phyloP scores from a whole-genome alignment of 2,797 vertebrate species.

The Phoebastria nigripes region DNA sequence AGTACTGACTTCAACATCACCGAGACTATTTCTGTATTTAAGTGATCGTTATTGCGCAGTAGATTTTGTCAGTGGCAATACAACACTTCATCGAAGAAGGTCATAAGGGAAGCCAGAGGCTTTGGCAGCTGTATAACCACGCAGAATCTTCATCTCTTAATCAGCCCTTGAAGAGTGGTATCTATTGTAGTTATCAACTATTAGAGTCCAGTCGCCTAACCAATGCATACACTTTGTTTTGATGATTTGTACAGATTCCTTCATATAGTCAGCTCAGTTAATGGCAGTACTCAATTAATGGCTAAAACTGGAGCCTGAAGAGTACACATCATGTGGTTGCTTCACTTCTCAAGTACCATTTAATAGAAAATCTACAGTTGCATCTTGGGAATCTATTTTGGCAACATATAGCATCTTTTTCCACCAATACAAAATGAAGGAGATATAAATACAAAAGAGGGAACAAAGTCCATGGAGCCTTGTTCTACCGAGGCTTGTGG shows the following conservation, averaged over 20 bases:
- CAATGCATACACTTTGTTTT: accelerated
- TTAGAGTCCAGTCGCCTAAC: neutral
- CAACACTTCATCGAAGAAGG: accelerated
- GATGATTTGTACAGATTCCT: neutral
- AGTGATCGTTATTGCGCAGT: accelerated
- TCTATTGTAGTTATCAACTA: neutral
- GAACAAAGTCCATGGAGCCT: neutral
- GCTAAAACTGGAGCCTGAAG: neutral
- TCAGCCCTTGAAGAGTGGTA: neutral
- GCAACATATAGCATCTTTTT: neutral
- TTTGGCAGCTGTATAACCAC: neutral
- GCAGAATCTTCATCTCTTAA: neutral
- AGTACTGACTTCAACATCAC: neutral
- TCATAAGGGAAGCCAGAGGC: neutral
- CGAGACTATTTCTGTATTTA: accelerated
- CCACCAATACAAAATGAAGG: neutral
- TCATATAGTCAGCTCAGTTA: accelerated
- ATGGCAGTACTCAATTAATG: no score
- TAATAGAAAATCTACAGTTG: neutral
- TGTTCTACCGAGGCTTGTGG: neutral
- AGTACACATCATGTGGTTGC: accelerated
- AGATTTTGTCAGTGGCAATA: neutral
- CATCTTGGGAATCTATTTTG: neutral
- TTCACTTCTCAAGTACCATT: neutral
- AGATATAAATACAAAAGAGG: neutral